A percentile compares a stretch with the other conserved stretches of the same genome.
These are phyloP conservation scores for Glaucidium brasilianum DNA, from an alignment of 2,113 vertebrate species.

Conservation along the genomic window DNA sequence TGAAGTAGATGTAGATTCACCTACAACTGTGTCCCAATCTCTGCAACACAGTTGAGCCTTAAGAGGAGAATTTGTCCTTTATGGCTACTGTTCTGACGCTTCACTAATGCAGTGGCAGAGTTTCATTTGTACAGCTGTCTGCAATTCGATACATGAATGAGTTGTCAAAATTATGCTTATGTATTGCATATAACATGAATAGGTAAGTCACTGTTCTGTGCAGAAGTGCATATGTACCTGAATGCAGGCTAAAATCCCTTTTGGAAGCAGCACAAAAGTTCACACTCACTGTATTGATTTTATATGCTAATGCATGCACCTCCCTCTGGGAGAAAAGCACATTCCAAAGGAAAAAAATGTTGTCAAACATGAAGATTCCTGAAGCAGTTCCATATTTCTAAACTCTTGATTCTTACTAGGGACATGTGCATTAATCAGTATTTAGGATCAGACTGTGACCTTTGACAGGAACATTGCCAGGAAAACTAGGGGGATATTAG, in stretches of 20 bases:
- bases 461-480: background rate
- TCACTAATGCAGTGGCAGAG: background rate
- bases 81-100: background rate
- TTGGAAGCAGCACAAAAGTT: background rate
- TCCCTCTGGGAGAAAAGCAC: background rate
- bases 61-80: background rate
- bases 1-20: background rate
- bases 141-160: background rate
- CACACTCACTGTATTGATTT: background rate
- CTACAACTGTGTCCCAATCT: background rate
- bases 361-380: background rate
- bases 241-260: background rate
- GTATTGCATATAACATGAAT: background rate
- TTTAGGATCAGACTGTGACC: background rate
- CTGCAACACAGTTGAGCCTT: background rate
- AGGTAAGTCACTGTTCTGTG: background rate
- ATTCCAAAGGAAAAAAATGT: background rate
- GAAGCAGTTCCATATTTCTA: background rate
- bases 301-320: background rate
- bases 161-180: background rate
- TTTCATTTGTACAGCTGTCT: background rate
- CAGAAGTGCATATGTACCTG: background rate
- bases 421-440: background rate
- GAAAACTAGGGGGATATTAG: background rate
- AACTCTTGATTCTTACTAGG: background rate